A percentile compares a stretch with the other conserved stretches of the same genome.
Conservation (phyloP, 2,113 vertebrate genomes). For the Sphyrna mokarran region DNA sequence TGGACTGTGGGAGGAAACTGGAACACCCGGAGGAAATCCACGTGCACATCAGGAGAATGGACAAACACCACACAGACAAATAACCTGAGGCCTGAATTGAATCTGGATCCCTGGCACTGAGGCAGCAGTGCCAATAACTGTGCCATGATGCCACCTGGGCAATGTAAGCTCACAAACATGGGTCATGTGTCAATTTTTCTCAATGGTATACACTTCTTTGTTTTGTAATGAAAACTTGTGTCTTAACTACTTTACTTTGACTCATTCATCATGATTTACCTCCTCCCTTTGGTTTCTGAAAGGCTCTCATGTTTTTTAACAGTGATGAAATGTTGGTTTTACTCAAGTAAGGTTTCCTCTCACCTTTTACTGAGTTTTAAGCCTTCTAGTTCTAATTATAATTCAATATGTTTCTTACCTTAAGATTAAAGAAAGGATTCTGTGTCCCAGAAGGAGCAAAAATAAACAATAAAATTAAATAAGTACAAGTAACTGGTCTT, state of each 20-base stretch:
- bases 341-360: background rate
- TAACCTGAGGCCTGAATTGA: no score
- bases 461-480: no score
- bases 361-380: background rate
- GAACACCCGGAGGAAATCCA: no score
- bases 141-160: no score
- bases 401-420: background rate
- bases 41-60: no score
- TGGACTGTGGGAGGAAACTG: no score
- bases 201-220: background rate
- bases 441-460: background rate
- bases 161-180: background rate
- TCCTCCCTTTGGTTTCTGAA: background rate
- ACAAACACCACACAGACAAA: no score
- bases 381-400: background rate
- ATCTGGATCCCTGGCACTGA: no score
- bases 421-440: background rate
- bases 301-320: background rate
- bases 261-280: background rate
- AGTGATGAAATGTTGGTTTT: background rate
- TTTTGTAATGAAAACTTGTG: background rate
- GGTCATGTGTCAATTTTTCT: background rate
- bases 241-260: background rate
- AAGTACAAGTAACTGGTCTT: no score
- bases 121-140: no score